Base-by-base conservation (phyloP, 2,113 vertebrate genomes). In the Empidonax traillii region DNA sequence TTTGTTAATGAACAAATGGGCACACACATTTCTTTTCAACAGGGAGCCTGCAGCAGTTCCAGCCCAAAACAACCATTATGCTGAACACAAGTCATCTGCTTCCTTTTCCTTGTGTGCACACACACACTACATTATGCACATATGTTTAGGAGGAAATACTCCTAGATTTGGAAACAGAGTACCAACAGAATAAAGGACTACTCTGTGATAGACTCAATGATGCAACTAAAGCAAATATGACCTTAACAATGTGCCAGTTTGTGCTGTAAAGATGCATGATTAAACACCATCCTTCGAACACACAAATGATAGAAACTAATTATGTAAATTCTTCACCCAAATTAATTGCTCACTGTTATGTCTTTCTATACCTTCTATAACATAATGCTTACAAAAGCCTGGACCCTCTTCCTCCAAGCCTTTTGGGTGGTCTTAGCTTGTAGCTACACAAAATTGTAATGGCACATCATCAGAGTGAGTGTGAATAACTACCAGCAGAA, bases 21-120 rank as follows among this genome's bases (percentile, higher is more conserved):
- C 80, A 30, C 5, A 0, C 44, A 69, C 10, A 3, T 46, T 90
- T 53, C 68, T 78, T 78, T 93, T 35, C 85, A 93, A 63, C 4
- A 2, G 37, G 56, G 56, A 84, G 47, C 80, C 82, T 74, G 75
- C 68, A 96, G 79, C 83, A 89, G 79, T 12, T 86, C 66, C 71
- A 92, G 66, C 61, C 94, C 63, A 53, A 81, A 93, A 88, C 72
- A 74, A 56, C 31, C 65, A 72, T 75, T 85, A 67, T 7, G 11
- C 28, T 44, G 37, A 95, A 63, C 62, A 55, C 15, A 83, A 86
- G 28, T 93, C 88, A 90, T 65, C 80, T 87, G 86, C 56, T 90
- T 93, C 93, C 83, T 82, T 63, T 84, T 84, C 83, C 90, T 87
- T 56, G 62, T 72, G 52, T 56, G 65, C 80, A 68, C 53, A 89